Evolutionary conservation across 2,888 invertebrate species (phyloP).

Genomic region (Ommatoiulus sabulosus): DNA sequence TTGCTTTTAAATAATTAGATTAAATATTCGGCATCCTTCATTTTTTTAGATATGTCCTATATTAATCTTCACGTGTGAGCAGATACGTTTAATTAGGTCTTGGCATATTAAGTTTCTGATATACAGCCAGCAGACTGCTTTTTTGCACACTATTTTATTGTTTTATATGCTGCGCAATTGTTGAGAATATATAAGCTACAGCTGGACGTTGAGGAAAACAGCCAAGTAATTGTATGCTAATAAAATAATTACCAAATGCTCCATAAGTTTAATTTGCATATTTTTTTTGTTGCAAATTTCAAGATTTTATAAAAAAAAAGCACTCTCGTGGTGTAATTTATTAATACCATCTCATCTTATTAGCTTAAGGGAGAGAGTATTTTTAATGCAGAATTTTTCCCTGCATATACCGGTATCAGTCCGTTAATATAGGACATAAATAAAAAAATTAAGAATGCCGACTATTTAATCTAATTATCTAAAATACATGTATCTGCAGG

Average conservation of each 20-base stretch:
- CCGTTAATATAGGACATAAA: no score
- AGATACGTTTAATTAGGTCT: slow-evolving; percentile 33
- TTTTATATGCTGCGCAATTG: neutral
- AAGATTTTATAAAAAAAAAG: neutral
- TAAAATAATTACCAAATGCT: neutral
- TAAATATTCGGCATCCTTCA: slow-evolving; percentile 18
- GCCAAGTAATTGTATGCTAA: neutral
- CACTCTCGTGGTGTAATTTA: neutral
- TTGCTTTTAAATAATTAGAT: neutral
- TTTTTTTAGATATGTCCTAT: neutral
- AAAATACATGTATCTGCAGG: no score
- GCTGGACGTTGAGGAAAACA: neutral
- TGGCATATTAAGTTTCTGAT: slow-evolving; percentile 9
- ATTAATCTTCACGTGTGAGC: neutral
- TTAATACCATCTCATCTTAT: no score
- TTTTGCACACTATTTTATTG: neutral
- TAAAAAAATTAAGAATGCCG: no score
- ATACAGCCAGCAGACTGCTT: neutral
- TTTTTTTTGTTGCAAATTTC: neutral
- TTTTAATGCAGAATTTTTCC: no score
- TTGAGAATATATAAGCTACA: neutral
- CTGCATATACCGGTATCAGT: no score
- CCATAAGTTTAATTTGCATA: neutral
- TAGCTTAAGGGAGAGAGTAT: no score
- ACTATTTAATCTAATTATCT: no score